These are phyloP conservation scores for Orius laevigatus DNA, from an alignment of 1,140 invertebrate species.

Conservation along the genomic window DNA sequence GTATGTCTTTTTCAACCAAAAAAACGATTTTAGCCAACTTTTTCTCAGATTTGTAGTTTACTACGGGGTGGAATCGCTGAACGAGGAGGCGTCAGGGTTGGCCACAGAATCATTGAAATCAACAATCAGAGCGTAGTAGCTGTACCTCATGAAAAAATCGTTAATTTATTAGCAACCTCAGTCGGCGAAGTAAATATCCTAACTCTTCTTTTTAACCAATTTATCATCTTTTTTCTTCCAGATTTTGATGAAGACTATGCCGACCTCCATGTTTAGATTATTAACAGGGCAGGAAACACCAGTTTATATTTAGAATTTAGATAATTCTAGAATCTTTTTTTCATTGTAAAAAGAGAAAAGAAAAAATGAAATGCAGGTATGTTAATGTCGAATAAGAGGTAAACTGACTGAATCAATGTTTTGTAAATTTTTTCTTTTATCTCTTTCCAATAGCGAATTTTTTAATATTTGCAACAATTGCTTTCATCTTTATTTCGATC, in stretches of 20 bases:
- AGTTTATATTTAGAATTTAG: constrained; percentile 73
- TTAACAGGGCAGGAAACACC: constrained; percentile 98
- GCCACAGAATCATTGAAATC: constrained; percentile 98
- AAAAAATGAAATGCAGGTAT: not conserved
- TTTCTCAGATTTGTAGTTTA: constrained; percentile 83
- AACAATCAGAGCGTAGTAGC: constrained; percentile 98
- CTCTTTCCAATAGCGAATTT: not conserved
- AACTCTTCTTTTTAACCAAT: constrained; percentile 7
- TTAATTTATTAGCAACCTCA: constrained; percentile 93
- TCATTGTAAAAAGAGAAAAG: not conserved
- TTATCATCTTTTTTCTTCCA: constrained; percentile 33
- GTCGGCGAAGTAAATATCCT: constrained; percentile 77
- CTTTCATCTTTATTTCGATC: too few species aligned
- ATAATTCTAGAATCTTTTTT: constrained; percentile 1
- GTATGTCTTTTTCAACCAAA: constrained; percentile 40
- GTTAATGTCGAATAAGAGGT: not conserved
- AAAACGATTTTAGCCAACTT: not conserved
- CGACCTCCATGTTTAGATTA: constrained; percentile 97
- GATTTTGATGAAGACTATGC: constrained; percentile 99
- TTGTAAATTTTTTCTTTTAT: constrained; percentile 2
- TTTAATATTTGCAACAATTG: too few species aligned
- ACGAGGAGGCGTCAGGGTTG: constrained; percentile 92
- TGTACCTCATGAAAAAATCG: constrained; percentile 97
- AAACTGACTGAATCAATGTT: not conserved
- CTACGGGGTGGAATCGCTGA: constrained; percentile 96